Evolutionary conservation across 2,797 vertebrate species (phyloP), one percentile per base, ranked within the genome.

Genomic region (Choloepus didactylus): DNA sequence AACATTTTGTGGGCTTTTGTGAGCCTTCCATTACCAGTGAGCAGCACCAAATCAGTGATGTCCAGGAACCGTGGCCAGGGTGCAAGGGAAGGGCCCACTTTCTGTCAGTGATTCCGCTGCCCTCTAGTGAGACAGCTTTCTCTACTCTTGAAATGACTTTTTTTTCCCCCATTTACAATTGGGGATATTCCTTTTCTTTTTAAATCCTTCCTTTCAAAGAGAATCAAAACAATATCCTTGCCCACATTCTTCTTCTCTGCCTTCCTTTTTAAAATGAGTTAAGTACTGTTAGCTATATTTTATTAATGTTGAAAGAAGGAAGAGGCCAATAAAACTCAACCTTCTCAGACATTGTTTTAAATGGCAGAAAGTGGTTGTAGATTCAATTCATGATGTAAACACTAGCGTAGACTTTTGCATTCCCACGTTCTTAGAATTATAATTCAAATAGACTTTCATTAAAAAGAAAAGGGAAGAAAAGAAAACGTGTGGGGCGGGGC

Each of bases 131-230:
- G 77, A 6, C 15, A 3, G 83, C 64, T 19, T 60, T 87, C 35
- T 89, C 49, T 44, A 0, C 23, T 88, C 46, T 38, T 54, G 4
- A 23, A 51, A 12, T 51, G 41, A 23, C 51, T 44, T 15, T 49
- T 49, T 66, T 19, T 79, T 29, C 66, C 59, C 87, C 77, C 77
- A 62, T 54, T 94, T 92, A 84, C 49, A 81, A 29, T 46, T 93
- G 51, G 18, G 14, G 2, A 18, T 92, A 38, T 46, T 87, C 25
- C 44, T 82, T 75, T 84, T 93, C 49, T 70, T 85, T 84, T 80
- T 81, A 80, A 92, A 96, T n/a, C 19, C 54, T 87, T 92, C 46
- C 35, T 94, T 84, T 95, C 80, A 96, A 54, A n/a, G 41, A 23
- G 60, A 89, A 69, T 94, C n/a, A 87, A 80, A 41, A 31, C 44